Evolutionary conservation across 2,113 vertebrate species (phyloP).

Genomic region (Cinclus mexicanus): DNA sequence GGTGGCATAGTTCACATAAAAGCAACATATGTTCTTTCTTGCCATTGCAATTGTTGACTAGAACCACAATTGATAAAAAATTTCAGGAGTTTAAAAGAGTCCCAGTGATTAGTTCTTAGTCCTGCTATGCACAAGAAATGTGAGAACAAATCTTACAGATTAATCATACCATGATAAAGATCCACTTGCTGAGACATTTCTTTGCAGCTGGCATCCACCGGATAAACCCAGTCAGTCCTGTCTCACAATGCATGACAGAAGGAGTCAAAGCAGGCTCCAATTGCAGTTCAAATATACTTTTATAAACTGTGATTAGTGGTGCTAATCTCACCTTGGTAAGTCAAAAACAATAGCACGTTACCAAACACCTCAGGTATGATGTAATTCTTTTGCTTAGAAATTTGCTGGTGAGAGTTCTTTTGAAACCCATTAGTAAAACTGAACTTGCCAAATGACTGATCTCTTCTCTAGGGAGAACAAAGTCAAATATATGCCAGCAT

Average conservation of each 20-base stretch:
- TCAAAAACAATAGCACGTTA: slow-evolving; percentile 34
- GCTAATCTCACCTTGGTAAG: slow-evolving; percentile 10
- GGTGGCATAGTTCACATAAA: not conserved
- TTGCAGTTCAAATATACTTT: slow-evolving; percentile 15
- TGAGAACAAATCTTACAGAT: not conserved
- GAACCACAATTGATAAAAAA: not conserved
- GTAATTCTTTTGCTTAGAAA: slow-evolving; percentile 22
- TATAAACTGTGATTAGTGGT: not conserved
- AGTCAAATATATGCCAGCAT: slow-evolving; percentile 21
- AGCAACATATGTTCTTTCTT: not conserved
- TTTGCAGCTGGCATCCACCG: not conserved
- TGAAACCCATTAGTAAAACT: slow-evolving; percentile 43
- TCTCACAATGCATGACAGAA: not conserved
- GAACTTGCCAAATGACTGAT: slow-evolving; percentile 41
- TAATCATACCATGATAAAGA: not conserved
- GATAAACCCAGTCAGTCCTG: not conserved
- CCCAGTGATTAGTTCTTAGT: not conserved
- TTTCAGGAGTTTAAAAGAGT: not conserved
- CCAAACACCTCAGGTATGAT: not conserved
- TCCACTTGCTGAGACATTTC: not conserved
- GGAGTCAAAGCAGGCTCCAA: not conserved
- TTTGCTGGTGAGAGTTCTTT: slow-evolving; percentile 34
- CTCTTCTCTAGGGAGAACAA: slow-evolving; percentile 44
- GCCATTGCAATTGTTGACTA: not conserved
- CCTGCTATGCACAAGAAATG: not conserved